Evolutionary conservation across 2,113 vertebrate genomes (phyloP).

Genomic region (Burhinus oedicnemus): DNA sequence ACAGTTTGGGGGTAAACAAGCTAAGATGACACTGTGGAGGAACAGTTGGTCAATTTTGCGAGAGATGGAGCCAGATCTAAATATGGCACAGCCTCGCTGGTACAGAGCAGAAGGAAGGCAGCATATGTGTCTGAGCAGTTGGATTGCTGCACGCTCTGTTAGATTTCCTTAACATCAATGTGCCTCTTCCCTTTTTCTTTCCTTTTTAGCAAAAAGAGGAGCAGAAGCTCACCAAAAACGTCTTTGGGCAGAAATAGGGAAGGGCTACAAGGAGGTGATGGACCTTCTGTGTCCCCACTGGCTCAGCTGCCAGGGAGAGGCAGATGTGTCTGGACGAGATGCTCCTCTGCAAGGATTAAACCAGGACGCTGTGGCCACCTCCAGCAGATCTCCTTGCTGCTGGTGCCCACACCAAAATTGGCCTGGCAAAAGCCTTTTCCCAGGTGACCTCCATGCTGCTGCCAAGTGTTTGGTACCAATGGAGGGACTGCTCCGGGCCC

Average conservation of each 20-base stretch:
- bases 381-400: not conserved
- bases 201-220: not conserved
- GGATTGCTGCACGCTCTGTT: slow-evolving; percentile 28
- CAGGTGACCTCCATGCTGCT: not conserved
- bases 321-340: not conserved
- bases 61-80: slow-evolving; percentile 56
- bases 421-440: not conserved
- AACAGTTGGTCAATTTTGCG: slow-evolving; percentile 55
- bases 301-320: not conserved
- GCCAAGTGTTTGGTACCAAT: not conserved
- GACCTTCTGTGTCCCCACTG: not conserved
- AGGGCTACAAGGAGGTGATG: not conserved
- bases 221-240: not conserved
- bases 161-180: slow-evolving; percentile 47
- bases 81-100: slow-evolving; percentile 27
- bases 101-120: slow-evolving; percentile 43
- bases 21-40: not conserved
- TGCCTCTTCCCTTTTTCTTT: slow-evolving; percentile 4
- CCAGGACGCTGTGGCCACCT: not conserved
- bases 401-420: not conserved
- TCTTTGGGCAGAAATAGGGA: not conserved
- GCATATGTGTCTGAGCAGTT: slow-evolving; percentile 57
- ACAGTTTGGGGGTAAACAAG: slow-evolving; percentile 59
- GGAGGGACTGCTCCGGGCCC: too few species aligned
- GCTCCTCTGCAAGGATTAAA: not conserved